Evolutionary conservation across 2,113 vertebrate genomes (phyloP).

Genomic region (Larimichthys crocea): DNA sequence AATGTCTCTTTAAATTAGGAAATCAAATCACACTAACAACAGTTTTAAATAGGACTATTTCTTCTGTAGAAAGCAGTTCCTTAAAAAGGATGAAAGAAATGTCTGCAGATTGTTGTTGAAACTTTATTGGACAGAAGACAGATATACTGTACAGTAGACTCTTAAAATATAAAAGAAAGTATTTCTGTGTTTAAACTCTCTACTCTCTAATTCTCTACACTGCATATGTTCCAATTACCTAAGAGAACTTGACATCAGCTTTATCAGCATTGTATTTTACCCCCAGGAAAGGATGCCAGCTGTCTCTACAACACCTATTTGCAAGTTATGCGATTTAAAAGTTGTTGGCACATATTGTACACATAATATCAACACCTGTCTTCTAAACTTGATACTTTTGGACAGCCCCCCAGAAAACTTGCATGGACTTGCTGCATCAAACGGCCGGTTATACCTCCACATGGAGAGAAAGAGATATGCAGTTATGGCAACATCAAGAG

Average conservation of each 20-base stretch:
- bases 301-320: slow-evolving; percentile 10
- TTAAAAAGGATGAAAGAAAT: background rate
- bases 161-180: background rate
- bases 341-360: slow-evolving; percentile 1
- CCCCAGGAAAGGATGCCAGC: slow-evolving; percentile 1
- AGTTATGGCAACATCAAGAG: background rate
- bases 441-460: background rate
- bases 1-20: background rate
- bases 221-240: background rate
- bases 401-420: background rate
- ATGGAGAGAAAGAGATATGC: background rate
- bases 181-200: background rate
- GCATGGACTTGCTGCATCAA: slow-evolving; percentile 15
- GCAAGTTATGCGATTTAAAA: slow-evolving; percentile 1
- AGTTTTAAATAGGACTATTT: background rate
- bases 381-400: slow-evolving; percentile 16
- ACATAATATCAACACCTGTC: slow-evolving; percentile 39
- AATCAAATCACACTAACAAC: slow-evolving; percentile 5
- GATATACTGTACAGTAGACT: background rate
- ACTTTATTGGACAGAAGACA: background rate
- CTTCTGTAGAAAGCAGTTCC: background rate
- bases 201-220: background rate
- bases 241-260: background rate
- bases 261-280: background rate
- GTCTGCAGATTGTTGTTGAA: background rate